Evolutionary conservation across 1,140 invertebrate genomes (phyloP), one percentile per base, ranked within the genome.

Genomic region (Ceratina australensis): DNA sequence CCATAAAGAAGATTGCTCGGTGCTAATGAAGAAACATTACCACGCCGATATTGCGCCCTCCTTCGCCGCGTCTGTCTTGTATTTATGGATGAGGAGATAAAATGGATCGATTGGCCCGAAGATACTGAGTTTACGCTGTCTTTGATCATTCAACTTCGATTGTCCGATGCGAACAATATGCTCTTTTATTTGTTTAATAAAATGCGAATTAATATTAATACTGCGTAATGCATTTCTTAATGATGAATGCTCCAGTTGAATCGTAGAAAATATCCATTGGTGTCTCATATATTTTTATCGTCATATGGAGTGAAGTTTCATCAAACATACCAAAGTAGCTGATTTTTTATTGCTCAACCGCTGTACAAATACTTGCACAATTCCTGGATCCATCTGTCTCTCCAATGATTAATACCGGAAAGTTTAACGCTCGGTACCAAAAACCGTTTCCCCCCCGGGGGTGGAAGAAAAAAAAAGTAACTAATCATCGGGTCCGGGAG

Each of bases 1-100:
- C 88, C 87, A 89, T 90, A 88, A 89, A 88, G 86, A 87, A 89
- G 85, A 90, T 89, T 89, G 86, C 89, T 83, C 79, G 71, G 82
- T 80, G 86, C 87, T 90, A 89, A 90, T 89, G 88, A 90, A 90
- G 87, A 90, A 89, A 90, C 89, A 89, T 90, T 89, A 90, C 87
- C 76, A 82, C 72, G 83, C 81, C 88, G 80, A 90, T 90, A 90
- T 89, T 88, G 86, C 86, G 80, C 83, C 80, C 73, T 75, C 81
- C 66, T 77, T 75, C 64, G 63, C 83, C 73, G 73, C 82, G 68
- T 50, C 68, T 72, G 73, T 42, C 61, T 78, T 85, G 82, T 83
- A 85, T 84, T 84, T 85, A 85, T 85, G 83, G 83, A 85, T 85
- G 83, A 85, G 82, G 33, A 83, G 78, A 76, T 80, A 84, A 84